These are phyloP conservation scores for Mesembrinibis cayennensis DNA, from an alignment of 2,113 vertebrate genomes.

Conservation along the genomic window DNA sequence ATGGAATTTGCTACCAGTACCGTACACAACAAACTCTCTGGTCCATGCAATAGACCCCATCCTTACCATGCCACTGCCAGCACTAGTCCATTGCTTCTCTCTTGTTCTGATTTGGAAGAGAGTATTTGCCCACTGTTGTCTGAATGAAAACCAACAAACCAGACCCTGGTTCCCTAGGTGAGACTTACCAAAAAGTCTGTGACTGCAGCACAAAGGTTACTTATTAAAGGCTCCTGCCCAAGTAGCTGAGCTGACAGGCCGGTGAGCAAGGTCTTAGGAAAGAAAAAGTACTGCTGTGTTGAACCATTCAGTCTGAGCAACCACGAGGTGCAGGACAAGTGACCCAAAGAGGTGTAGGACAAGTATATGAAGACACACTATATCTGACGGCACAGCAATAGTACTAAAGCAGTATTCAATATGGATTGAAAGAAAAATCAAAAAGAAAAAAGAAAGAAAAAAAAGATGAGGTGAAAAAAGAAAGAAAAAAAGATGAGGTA, in stretches of 20 bases:
- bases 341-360: neutral
- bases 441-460: no score
- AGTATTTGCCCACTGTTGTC: neutral
- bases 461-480: no score
- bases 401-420: neutral
- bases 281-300: neutral
- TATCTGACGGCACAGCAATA: neutral
- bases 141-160: neutral
- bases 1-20: neutral
- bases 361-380: neutral
- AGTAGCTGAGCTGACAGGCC: neutral
- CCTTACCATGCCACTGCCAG: neutral
- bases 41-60: neutral
- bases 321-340: neutral
- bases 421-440: no score
- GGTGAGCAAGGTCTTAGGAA: neutral
- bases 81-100: neutral
- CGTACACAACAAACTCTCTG: neutral
- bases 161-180: neutral
- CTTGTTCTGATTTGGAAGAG: neutral
- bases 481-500: neutral
- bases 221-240: neutral
- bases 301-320: neutral
- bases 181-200: neutral
- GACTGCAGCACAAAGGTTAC: neutral